These are phyloP conservation scores for Icerya purchasi DNA, from an alignment of 2,888 invertebrate species.

Conservation along the genomic window DNA sequence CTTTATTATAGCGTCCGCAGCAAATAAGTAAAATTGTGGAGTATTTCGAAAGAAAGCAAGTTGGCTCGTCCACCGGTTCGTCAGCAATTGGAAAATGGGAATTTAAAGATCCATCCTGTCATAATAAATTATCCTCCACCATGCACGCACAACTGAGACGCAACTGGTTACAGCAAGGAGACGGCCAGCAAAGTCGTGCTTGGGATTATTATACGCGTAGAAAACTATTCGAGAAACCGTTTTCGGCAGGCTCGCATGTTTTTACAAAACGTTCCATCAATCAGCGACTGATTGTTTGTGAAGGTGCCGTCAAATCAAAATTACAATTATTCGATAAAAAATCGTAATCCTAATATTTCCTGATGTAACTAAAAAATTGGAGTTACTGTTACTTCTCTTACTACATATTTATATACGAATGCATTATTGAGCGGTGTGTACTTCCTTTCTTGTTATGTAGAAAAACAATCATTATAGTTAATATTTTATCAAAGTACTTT, in stretches of 20 bases:
- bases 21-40: slow-evolving; percentile 68
- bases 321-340: slow-evolving; percentile 64
- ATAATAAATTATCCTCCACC: slow-evolving; percentile 5
- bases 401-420: too few relatives aligned
- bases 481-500: too few relatives aligned
- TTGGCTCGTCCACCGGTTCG: not conserved
- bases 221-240: slow-evolving; percentile 11
- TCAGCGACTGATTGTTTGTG: slow-evolving; percentile 47
- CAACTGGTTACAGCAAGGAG: slow-evolving; percentile 7
- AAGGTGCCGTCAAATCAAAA: slow-evolving; percentile 68
- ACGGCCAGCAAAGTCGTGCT: slow-evolving; percentile 5
- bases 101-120: slow-evolving; percentile 11
- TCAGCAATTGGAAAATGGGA: slow-evolving; percentile 12
- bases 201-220: slow-evolving; percentile 8
- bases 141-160: slow-evolving; percentile 4
- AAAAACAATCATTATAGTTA: too few relatives aligned
- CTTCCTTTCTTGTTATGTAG: too few relatives aligned
- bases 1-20: slow-evolving; percentile 35
- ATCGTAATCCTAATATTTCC: too few relatives aligned
- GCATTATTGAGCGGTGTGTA: too few relatives aligned
- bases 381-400: too few relatives aligned
- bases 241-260: slow-evolving; percentile 6
- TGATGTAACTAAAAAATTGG: too few relatives aligned
- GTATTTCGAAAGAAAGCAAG: slow-evolving; percentile 57
- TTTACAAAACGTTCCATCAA: slow-evolving; percentile 9